These are phyloP conservation scores for Dendronephthya gigantea DNA, from an alignment of 64 coral and sea anemone species.

Conservation along the genomic window DNA sequence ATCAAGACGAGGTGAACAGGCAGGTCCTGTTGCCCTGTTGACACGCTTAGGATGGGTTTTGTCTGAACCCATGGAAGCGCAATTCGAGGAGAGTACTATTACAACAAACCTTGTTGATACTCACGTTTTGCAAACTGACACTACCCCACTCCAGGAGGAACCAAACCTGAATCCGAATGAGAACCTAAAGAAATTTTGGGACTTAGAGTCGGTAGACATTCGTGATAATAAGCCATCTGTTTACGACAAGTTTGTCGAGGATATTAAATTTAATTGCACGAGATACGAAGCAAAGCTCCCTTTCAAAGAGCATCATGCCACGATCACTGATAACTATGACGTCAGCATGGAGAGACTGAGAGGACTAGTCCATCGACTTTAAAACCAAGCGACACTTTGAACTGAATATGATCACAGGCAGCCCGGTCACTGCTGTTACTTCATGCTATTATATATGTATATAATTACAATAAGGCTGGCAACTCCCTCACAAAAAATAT, in stretches of 20 bases:
- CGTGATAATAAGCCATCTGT: background rate
- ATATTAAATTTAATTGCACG: background rate
- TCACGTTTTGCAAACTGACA: background rate
- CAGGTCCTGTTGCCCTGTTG: background rate
- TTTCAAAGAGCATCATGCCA: background rate
- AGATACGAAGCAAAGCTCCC: constrained; percentile 14
- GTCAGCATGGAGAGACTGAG: background rate
- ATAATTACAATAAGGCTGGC: too few species aligned
- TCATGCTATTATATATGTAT: too few species aligned
- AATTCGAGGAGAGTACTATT: background rate
- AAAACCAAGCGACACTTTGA: too few species aligned
- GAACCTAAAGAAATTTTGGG: background rate
- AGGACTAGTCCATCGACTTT: background rate
- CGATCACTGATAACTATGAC: constrained; percentile 2
- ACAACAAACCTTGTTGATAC: background rate
- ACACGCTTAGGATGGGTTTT: background rate
- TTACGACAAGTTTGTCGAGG: background rate
- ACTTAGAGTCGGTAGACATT: background rate
- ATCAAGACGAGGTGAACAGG: background rate
- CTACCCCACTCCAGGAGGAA: background rate
- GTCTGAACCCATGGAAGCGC: background rate
- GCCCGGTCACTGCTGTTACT: too few species aligned
- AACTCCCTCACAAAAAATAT: too few species aligned
- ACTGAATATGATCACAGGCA: too few species aligned
- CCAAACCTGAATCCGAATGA: background rate